These are phyloP conservation scores for Eumacrocentrus americanus DNA, from an alignment of 2,888 invertebrate species.

Conservation along the genomic window DNA sequence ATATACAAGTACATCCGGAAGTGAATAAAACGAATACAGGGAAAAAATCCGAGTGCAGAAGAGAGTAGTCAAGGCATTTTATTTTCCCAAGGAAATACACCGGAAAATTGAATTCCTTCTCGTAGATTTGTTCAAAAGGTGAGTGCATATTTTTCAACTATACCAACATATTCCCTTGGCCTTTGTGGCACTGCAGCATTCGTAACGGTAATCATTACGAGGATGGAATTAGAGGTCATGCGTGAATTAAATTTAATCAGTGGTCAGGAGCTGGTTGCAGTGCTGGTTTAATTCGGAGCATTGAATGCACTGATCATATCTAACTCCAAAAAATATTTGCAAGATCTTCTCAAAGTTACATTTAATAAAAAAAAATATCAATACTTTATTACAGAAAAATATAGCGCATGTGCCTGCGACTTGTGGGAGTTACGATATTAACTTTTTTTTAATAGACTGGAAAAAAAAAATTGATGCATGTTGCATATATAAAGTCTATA, in stretches of 20 bases:
- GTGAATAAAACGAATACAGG: too few relatives aligned
- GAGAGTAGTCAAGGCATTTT: too few relatives aligned
- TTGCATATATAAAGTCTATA: constrained; percentile 5
- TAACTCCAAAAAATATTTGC: not conserved
- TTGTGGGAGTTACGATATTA: too few relatives aligned
- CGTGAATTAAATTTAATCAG: constrained; percentile 35
- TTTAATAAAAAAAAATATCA: too few relatives aligned
- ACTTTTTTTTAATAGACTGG: not conserved
- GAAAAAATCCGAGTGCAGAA: too few relatives aligned
- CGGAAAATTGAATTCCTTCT: too few relatives aligned
- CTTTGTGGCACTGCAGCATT: not conserved
- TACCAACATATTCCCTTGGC: not conserved
- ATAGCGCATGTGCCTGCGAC: too few relatives aligned
- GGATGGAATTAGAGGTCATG: constrained; percentile 9
- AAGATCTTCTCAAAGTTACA: too few relatives aligned
- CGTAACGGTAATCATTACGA: constrained; percentile 21
- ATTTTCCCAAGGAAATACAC: too few relatives aligned
- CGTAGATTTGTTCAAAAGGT: not conserved
- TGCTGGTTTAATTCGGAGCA: not conserved
- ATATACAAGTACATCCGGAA: not conserved
- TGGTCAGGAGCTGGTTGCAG: not conserved
- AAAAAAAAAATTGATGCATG: constrained; percentile 3
- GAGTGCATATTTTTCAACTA: constrained; percentile 4
- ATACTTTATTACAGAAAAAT: too few relatives aligned
- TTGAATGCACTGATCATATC: not conserved